phyloP scores from a whole-genome alignment of 23 tunicate genomes.

The Halocynthia aurantium region DNA sequence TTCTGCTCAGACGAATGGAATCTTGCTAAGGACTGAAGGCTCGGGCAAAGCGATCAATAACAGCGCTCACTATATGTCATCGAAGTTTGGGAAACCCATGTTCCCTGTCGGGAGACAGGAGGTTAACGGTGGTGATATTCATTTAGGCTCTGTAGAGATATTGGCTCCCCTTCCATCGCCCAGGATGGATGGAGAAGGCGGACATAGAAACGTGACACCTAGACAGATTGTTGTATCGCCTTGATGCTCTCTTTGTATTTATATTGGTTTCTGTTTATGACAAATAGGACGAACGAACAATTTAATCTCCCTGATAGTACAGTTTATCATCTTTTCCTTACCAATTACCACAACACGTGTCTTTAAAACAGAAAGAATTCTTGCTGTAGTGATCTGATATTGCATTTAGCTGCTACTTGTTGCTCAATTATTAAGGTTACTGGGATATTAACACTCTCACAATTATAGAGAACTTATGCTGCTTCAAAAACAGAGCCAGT shows the following conservation, averaged over 20 bases:
- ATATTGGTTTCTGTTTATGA: too few species aligned
- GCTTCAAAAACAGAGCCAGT: too few species aligned
- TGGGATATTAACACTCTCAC: too few species aligned
- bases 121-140: neutral
- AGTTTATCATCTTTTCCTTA: too few species aligned
- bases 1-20: slow-evolving; percentile 2
- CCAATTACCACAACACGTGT: too few species aligned
- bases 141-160: neutral
- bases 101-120: neutral
- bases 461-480: too few species aligned
- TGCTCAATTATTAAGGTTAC: too few species aligned
- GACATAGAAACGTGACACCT: neutral
- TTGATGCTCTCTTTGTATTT: neutral
- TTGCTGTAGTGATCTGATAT: too few species aligned
- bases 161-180: slow-evolving; percentile 22
- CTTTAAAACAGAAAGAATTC: too few species aligned
- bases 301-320: too few species aligned
- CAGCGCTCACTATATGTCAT: neutral
- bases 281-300: too few species aligned
- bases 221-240: slow-evolving; percentile 20
- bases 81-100: slow-evolving; percentile 3
- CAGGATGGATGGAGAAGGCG: slow-evolving; percentile 8
- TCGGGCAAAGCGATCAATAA: neutral
- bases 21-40: neutral
- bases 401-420: too few species aligned